Base-by-base conservation (phyloP, 2,888 invertebrate genomes). In the Apeira syringaria region DNA sequence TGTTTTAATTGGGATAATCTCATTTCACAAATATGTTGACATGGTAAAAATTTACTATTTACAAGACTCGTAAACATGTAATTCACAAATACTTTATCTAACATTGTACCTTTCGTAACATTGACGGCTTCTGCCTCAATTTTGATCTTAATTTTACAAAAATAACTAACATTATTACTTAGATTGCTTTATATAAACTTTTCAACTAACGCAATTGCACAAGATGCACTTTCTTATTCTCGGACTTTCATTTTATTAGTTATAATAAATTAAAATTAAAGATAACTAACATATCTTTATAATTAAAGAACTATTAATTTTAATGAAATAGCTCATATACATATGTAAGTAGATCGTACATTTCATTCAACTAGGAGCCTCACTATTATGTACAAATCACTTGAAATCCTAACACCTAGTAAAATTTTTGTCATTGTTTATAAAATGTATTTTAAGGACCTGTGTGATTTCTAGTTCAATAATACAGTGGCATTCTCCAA, bases 41-140 rank as follows among this genome's bases (percentile, higher is more conserved):
- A 80, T 79, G 76, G 83, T 87, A 85, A 78, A 86, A 86, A 85
- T 81, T 80, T 77, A 69, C 68, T 87, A 88, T 87, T 76, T 88
- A 89, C 88, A 89, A 73, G 74, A 79, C 65, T 60, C 74, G 78
- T 76, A 76, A 74, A 20, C 20, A 39, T 30, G 30, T 45, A 69
- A 70, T 70, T 71, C 72, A 77, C 69, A 68, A 78, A 73, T 78
- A 80, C 37, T 83, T 78, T 79, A 76, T 59, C 77, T 80, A 76
- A 68, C 64, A 79, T 86, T 89, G 87, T 87, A 88, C 86, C 85
- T 78, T 85, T 77, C 53, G 59, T 70, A 74, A 80, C 73, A 76
- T 75, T 80, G 74, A 74, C 66, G 65, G 68, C 66, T 62, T 66
- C 60, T 67, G 75, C 78, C 77, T 72, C 68, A 72, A 73, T 72